Evolutionary conservation across 2,113 vertebrate genomes (phyloP), one percentile per base, ranked within the genome.

Genomic region (Heliornis fulica): DNA sequence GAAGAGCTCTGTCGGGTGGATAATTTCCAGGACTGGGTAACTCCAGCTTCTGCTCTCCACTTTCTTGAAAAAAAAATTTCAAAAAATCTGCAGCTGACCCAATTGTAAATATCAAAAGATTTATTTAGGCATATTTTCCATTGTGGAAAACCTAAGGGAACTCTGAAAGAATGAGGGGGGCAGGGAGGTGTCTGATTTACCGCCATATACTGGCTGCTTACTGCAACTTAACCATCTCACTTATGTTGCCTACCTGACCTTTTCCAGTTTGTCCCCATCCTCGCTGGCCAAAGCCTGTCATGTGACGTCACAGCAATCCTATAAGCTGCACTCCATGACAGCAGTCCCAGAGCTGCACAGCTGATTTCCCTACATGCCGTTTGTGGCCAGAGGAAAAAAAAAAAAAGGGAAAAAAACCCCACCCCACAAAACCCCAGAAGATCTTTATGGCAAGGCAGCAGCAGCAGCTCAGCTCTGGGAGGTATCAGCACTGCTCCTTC

Each of bases 341-440:
- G 40, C 36, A 10, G 43, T 41, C 31, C 4, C 10, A 31, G 45
- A 13, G 10, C 8, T 45, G 28, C 57, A 22, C 13, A 7, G 36
- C 8, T 4, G 1, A 26, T 46, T 25, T 18, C 54, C 56, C 16
- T 6, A 5, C 2, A 11, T 13, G 15, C 32, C 41, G 3, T 15
- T 57, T 36, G 29, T 5, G 36, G 61, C 26, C 4, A 15, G 14
- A 36, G 14, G n/a, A 50, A 59, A 13, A 17, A 12, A 7, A 23
- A 15, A 40, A 36, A 23, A n/a, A n/a, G n/a, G n/a, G n/a, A n/a
- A n/a, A n/a, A n/a, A n/a, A n/a, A n/a, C n/a, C n/a, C n/a, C n/a
- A n/a, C n/a, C n/a, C n/a, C n/a, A n/a, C n/a, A n/a, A n/a, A n/a
- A n/a, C n/a, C n/a, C n/a, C n/a, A n/a, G n/a, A n/a, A 31, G 13